These are phyloP conservation scores for Drosophila lacteicornis DNA, from an alignment of 1,140 invertebrate genomes.

Conservation along the genomic window DNA sequence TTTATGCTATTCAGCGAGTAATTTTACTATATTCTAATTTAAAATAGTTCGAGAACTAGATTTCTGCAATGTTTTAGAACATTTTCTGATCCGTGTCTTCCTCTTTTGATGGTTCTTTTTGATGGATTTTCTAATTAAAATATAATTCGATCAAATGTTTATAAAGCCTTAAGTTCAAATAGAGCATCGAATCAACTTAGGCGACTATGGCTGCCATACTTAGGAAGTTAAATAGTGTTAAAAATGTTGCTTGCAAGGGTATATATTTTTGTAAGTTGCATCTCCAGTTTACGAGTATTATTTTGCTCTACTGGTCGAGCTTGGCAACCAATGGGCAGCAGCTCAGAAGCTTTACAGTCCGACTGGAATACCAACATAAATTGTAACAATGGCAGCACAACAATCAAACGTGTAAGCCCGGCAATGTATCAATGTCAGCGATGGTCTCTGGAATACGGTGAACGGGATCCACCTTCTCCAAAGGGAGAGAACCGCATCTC, in stretches of 20 bases:
- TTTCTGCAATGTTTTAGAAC: neutral
- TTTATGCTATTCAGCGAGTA: neutral
- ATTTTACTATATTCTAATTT: too few relatives aligned
- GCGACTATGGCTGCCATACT: neutral
- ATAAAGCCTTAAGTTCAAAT: too few relatives aligned
- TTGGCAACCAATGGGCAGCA: slow-evolving; percentile 50
- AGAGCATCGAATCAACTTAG: too few relatives aligned
- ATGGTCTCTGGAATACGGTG: slow-evolving; percentile 16
- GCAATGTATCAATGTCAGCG: slow-evolving; percentile 79
- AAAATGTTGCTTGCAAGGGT: neutral
- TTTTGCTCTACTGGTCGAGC: slow-evolving; percentile 1
- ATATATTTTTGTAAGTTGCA: too few relatives aligned
- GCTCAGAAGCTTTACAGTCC: slow-evolving; percentile 35
- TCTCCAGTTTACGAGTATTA: neutral
- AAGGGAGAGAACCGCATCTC: slow-evolving; percentile 19
- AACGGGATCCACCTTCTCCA: slow-evolving; percentile 51
- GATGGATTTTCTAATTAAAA: too few relatives aligned
- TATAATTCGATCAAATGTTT: too few relatives aligned
- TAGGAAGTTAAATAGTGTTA: neutral
- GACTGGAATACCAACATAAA: slow-evolving; percentile 42
- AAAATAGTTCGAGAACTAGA: neutral
- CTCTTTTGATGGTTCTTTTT: too few relatives aligned
- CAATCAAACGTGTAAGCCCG: slow-evolving; percentile 69
- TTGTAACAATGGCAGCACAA: slow-evolving; percentile 73
- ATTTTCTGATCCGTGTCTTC: too few relatives aligned